Evolutionary conservation across 1,140 invertebrate genomes (phyloP), one percentile per base, ranked within the genome.

Genomic region (Gonioctena quinquepunctata): DNA sequence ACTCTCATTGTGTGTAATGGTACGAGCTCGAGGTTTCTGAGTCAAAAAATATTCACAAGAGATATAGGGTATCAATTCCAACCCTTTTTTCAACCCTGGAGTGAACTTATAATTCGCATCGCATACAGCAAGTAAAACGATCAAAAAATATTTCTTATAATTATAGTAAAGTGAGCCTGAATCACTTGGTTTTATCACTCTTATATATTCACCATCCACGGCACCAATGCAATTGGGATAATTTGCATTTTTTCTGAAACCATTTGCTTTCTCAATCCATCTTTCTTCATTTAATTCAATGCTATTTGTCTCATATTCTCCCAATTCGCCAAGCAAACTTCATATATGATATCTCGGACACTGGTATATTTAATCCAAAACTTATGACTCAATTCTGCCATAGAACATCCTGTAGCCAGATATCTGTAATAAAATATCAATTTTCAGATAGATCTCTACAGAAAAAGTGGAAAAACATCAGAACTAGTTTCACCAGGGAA

Each of bases 101-200:
- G 11, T n/a, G n/a, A 21, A 56, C 16, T 19, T 6, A n/a, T 56
- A 23, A 23, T 56, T 56, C 18, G 8, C 23, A 11, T 57, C 54
- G n/a, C 19, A 57, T 19, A 57, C 21, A 19, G 54, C 54, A 19
- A 25, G 22, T 7, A 57, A 8, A 16, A 57, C 54, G 19, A 57
- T 8, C 4, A 8, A 23, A 57, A 57, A 57, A 57, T n/a, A 56
- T 13, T 80, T 76, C 77, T 88, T 87, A 72, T 87, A 88, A 75
- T 87, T 88, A 71, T 79, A 86, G 72, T 80, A 86, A 19, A 76
- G 64, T 5, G 80, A 82, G 56, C 81, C 81, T 77, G 72, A 72
- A 59, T 82, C 72, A 56, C 70, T 66, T 56, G 82, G 80, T 57
- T 67, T 57, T 69, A 80, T 75, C 64, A 83, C 71, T 52, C 70